These are phyloP conservation scores for Sterrhoptilus dennistouni DNA, from an alignment of 2,113 vertebrate species.

Conservation along the genomic window DNA sequence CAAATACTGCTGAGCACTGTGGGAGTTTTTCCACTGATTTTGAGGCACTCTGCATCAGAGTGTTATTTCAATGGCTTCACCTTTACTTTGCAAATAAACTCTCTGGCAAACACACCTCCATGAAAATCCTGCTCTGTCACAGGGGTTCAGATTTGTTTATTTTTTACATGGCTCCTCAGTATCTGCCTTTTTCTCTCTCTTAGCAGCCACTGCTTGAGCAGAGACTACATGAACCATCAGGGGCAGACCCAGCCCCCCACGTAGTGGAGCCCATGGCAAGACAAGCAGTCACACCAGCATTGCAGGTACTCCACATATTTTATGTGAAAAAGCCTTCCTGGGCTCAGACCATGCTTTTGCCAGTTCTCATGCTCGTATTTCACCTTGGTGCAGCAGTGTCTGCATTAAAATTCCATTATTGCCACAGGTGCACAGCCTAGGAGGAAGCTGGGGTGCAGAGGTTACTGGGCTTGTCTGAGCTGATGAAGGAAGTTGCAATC, in stretches of 20 bases:
- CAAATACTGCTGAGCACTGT: not conserved
- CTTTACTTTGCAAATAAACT: not conserved
- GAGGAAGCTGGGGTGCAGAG: not conserved
- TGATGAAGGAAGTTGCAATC: not conserved
- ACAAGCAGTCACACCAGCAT: not conserved
- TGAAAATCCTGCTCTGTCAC: not conserved
- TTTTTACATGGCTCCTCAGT: not conserved
- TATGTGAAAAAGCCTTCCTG: not conserved
- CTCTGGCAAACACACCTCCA: not conserved
- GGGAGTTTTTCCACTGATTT: not conserved
- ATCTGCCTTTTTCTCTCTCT: not conserved
- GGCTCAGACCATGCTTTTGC: not conserved
- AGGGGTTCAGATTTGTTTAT: not conserved
- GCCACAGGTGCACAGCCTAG: not conserved
- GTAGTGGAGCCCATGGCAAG: fast-evolving
- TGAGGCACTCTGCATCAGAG: not conserved
- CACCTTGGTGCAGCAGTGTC: not conserved
- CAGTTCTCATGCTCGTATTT: not conserved
- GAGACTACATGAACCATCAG: fast-evolving
- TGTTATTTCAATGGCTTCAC: not conserved
- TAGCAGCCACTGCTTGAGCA: not conserved
- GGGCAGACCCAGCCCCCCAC: not conserved
- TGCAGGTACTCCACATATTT: not conserved
- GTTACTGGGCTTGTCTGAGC: fast-evolving
- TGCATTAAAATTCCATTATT: not conserved